Percentiles rank a stretch among this genome's conserved stretches.
phyloP scores from a whole-genome alignment of 1,140 invertebrate species.

The Scaptomyza pallida region DNA sequence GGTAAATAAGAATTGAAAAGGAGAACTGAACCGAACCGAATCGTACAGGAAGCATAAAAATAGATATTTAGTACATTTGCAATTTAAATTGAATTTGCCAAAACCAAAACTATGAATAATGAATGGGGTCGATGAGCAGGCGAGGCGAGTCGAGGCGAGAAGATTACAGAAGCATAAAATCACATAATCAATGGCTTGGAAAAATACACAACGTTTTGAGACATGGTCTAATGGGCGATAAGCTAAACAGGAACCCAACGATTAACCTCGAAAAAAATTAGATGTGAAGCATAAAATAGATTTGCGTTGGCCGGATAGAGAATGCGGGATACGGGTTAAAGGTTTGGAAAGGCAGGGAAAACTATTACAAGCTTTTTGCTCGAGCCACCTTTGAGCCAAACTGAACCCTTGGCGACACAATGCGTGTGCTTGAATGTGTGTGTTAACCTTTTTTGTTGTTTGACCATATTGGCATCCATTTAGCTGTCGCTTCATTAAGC shows the following conservation, averaged over 20 bases:
- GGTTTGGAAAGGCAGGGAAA: conserved; percentile 23
- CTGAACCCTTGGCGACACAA: background rate
- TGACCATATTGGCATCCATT: conserved; percentile 56
- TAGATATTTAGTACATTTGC: conserved; percentile 20
- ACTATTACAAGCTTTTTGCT: conserved; percentile 64
- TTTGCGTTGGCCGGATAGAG: conserved; percentile 10
- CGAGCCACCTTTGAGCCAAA: conserved; percentile 14
- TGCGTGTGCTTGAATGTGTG: conserved; percentile 12
- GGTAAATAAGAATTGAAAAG: background rate
- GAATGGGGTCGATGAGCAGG: conserved; percentile 16
- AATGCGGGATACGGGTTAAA: background rate
- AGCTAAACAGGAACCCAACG: conserved; percentile 42
- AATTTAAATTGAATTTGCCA: conserved; percentile 43
- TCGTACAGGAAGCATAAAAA: background rate
- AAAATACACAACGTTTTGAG: conserved; percentile 62
- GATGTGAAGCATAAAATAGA: conserved; percentile 6
- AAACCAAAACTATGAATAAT: conserved; percentile 34
- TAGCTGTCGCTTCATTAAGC: conserved; percentile 73
- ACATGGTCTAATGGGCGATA: conserved; percentile 35
- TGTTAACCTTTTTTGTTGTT: conserved; percentile 39
- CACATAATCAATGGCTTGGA: conserved; percentile 59
- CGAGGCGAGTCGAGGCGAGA: too few species aligned
- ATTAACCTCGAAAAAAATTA: conserved; percentile 38
- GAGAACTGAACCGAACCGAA: too few species aligned
- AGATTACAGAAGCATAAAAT: conserved; percentile 21